Evolutionary conservation across 1,140 invertebrate species (phyloP).

Genomic region (Drosophila auraria): DNA sequence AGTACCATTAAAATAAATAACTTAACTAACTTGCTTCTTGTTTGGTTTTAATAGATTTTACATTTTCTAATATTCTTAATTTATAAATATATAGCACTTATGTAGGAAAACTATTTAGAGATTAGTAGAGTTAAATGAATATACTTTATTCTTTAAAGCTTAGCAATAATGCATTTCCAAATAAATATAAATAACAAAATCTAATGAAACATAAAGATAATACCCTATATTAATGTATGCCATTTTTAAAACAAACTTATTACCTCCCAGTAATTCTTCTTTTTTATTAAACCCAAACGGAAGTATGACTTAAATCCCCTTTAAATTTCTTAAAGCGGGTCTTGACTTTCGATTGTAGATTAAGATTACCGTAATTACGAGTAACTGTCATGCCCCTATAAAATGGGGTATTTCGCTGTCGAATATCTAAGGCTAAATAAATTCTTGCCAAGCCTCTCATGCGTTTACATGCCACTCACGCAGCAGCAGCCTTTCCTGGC

Average conservation of each 20-base stretch:
- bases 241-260: background rate
- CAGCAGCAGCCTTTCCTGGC: slow-evolving; percentile 24
- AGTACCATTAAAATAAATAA: too few species aligned
- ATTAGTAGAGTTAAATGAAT: too few species aligned
- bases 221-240: background rate
- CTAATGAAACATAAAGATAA: too few species aligned
- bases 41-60: too few species aligned
- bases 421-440: background rate
- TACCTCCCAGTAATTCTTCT: background rate
- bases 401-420: background rate
- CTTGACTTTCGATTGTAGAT: background rate
- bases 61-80: too few species aligned
- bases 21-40: too few species aligned
- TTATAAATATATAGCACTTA: too few species aligned
- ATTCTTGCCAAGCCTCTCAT: slow-evolving; percentile 15
- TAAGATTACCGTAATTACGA: slow-evolving; percentile 1
- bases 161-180: too few species aligned
- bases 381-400: background rate
- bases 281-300: too few species aligned
- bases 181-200: background rate
- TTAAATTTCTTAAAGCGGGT: background rate
- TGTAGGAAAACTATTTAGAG: too few species aligned
- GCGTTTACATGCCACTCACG: slow-evolving; percentile 54
- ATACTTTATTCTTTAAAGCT: too few species aligned
- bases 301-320: background rate